A percentile compares a stretch with the other conserved stretches of the same genome.
Conservation (phyloP, 2,888 invertebrate species). For the Sussaba pulchella region DNA sequence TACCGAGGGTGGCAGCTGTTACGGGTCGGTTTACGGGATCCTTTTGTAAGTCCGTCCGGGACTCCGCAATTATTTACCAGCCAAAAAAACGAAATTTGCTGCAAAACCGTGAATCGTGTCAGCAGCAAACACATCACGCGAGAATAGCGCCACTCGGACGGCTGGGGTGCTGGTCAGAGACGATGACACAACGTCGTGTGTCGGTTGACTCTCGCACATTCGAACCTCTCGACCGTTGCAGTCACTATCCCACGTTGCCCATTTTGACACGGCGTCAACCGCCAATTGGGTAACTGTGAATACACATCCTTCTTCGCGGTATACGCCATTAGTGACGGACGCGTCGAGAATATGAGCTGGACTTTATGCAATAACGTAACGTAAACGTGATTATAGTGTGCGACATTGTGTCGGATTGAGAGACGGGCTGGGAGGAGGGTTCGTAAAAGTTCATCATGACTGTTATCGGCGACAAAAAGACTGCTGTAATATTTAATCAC, state of each 20-base stretch:
- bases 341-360: neutral
- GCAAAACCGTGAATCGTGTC: slow-evolving; percentile 31
- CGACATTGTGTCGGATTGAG: neutral
- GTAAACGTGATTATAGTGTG: neutral
- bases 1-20: slow-evolving; percentile 61
- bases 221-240: neutral
- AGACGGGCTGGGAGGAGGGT: neutral
- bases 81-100: slow-evolving; percentile 47
- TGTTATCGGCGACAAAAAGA: too few species aligned
- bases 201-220: neutral
- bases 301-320: slow-evolving; percentile 7
- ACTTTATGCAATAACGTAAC: neutral
- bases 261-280: neutral
- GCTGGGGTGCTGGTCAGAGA: neutral
- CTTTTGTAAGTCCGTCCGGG: slow-evolving; percentile 73
- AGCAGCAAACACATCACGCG: slow-evolving; percentile 58
- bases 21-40: slow-evolving; percentile 61
- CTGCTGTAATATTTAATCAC: slow-evolving; percentile 7
- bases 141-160: slow-evolving; percentile 57
- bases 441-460: neutral
- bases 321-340: slow-evolving; percentile 7
- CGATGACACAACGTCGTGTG: neutral
- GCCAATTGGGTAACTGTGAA: slow-evolving; percentile 41
- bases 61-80: slow-evolving; percentile 72
- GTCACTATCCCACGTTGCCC: neutral